phyloP scores from a whole-genome alignment of 1,140 invertebrate species.

The Brachystomella parvula region DNA sequence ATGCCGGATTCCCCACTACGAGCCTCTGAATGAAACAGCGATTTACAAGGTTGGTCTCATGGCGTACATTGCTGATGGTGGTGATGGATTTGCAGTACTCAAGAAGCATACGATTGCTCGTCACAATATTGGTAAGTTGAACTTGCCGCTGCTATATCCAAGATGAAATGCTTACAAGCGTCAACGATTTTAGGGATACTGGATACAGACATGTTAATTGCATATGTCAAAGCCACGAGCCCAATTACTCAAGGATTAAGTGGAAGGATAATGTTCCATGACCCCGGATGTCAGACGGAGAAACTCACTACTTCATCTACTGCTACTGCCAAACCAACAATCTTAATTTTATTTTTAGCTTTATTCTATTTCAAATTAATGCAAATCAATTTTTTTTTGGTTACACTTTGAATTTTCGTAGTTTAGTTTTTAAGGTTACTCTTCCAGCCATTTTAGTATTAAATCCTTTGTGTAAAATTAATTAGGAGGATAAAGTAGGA shows the following conservation, averaged over 20 bases:
- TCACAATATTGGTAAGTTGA: constrained; percentile 32
- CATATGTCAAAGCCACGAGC: not conserved
- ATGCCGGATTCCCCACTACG: constrained; percentile 57
- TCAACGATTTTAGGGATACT: not conserved
- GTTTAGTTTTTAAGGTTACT: too few species aligned
- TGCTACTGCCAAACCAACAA: too few species aligned
- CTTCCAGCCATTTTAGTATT: too few species aligned
- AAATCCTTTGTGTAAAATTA: too few species aligned
- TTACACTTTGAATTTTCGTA: too few species aligned
- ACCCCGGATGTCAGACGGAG: too few species aligned
- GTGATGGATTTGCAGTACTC: constrained; percentile 46
- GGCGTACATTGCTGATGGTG: constrained; percentile 46
- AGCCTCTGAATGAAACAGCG: constrained; percentile 41
- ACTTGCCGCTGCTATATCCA: not conserved
- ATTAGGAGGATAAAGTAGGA: too few species aligned
- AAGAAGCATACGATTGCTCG: constrained; percentile 40
- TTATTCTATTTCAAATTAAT: too few species aligned
- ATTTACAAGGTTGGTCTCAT: constrained; percentile 38
- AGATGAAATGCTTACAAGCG: not conserved
- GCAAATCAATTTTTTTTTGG: too few species aligned
- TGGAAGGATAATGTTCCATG: not conserved
- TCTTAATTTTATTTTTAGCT: too few species aligned
- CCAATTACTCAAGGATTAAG: constrained; percentile 2
- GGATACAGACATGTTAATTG: not conserved
- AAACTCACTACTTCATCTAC: too few species aligned